Conservation (phyloP, 2,888 invertebrate species). For the Amorpha juglandis region DNA sequence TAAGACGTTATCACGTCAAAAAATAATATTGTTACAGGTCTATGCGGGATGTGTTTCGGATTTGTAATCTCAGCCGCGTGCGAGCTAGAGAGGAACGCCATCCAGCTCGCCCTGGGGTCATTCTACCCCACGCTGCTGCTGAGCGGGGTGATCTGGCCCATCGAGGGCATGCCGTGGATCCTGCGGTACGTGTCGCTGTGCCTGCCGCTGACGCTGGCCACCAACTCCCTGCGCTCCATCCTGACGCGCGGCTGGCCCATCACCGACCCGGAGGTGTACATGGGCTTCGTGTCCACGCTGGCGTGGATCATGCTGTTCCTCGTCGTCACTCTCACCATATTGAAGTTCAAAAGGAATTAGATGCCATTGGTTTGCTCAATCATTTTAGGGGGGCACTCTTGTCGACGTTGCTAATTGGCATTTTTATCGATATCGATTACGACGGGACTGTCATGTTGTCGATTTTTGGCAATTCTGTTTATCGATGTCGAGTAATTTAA, state of each 20-base stretch:
- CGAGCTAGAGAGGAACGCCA: slow-evolving; percentile 95
- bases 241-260: slow-evolving; percentile 95
- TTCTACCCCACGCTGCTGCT: slow-evolving; percentile 97
- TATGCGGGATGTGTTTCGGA: slow-evolving; percentile 98
- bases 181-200: slow-evolving; percentile 92
- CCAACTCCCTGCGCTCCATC: slow-evolving; percentile 94
- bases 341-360: slow-evolving; percentile 92
- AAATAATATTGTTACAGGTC: slow-evolving; percentile 67
- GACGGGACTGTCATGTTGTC: neutral
- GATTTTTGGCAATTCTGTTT: neutral
- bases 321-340: slow-evolving; percentile 90
- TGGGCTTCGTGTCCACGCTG: slow-evolving; percentile 93
- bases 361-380: slow-evolving; percentile 37
- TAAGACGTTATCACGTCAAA: too few relatives aligned
- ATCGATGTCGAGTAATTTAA: slow-evolving; percentile 4
- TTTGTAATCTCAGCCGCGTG: slow-evolving; percentile 97
- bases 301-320: slow-evolving; percentile 94
- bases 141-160: slow-evolving; percentile 98
- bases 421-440: slow-evolving; percentile 8
- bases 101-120: slow-evolving; percentile 95
- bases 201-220: slow-evolving; percentile 95
- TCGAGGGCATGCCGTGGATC: slow-evolving; percentile 96
- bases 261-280: slow-evolving; percentile 91
- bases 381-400: slow-evolving; percentile 33
- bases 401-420: neutral